phyloP scores from a whole-genome alignment of 2,797 vertebrate genomes.

The Chaetodon trifasciatus region DNA sequence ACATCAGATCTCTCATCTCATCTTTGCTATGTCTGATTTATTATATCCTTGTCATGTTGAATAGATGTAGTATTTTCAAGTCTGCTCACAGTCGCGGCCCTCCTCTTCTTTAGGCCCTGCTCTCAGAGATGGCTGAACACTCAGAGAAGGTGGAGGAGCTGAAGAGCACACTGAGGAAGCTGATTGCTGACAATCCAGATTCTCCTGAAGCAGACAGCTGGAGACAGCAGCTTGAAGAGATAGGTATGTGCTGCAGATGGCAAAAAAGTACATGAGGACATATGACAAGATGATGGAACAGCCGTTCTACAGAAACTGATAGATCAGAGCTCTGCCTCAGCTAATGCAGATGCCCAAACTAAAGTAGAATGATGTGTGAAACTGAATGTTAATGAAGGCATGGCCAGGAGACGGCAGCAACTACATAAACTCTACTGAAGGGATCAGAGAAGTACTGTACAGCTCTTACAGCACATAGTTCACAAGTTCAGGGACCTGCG shows the following conservation, averaged over 20 bases:
- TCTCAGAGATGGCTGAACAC: conserved; percentile 93
- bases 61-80: neutral
- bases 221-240: conserved; percentile 93
- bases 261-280: neutral
- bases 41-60: neutral
- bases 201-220: conserved; percentile 93
- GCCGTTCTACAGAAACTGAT: neutral
- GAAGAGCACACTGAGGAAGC: conserved; percentile 89
- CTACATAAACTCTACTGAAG: neutral
- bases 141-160: conserved; percentile 92
- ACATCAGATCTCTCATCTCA: neutral
- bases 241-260: conserved; percentile 86
- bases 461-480: neutral
- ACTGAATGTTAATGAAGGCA: neutral
- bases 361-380: neutral
- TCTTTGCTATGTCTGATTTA: neutral
- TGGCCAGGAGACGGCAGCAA: neutral
- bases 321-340: neutral
- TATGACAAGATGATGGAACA: neutral
- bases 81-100: neutral
- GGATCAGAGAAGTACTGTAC: neutral
- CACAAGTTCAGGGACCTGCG: neutral
- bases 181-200: conserved; percentile 92
- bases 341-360: neutral
- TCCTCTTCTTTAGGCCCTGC: conserved; percentile 86